Conservation (phyloP, 2,888 invertebrate species). For the Morpho deidamia region DNA sequence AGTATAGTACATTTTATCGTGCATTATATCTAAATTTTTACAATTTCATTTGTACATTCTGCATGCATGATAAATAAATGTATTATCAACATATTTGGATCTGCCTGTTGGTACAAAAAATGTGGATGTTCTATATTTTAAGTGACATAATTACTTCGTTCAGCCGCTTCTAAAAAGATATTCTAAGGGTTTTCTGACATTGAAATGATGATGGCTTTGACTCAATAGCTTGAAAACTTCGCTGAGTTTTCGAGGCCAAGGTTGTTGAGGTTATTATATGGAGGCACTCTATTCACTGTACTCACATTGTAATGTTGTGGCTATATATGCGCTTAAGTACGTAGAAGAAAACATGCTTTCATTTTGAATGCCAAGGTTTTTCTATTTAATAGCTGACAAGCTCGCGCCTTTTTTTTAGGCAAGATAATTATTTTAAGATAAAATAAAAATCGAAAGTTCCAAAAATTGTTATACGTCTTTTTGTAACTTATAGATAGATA, state of each 20-base stretch:
- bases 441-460: too few relatives aligned
- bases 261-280: slow-evolving; percentile 6
- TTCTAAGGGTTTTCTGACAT: slow-evolving; percentile 10
- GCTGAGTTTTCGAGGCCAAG: slow-evolving; percentile 15
- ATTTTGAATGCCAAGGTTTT: slow-evolving; percentile 7
- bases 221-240: slow-evolving; percentile 6
- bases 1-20: too few relatives aligned
- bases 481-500: too few relatives aligned
- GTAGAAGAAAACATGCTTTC: slow-evolving; percentile 1
- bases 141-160: slow-evolving; percentile 5
- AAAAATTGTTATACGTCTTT: too few relatives aligned
- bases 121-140: too few relatives aligned
- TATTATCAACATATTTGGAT: too few relatives aligned
- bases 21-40: too few relatives aligned
- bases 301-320: slow-evolving; percentile 11
- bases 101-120: too few relatives aligned
- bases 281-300: slow-evolving; percentile 6
- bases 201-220: slow-evolving; percentile 7
- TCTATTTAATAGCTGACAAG: not conserved
- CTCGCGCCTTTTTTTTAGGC: not conserved
- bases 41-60: too few relatives aligned
- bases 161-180: slow-evolving; percentile 5
- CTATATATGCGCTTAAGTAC: slow-evolving; percentile 9
- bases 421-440: too few relatives aligned
- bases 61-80: too few relatives aligned